A percentile compares a stretch with the other conserved stretches of the same genome.
Evolutionary conservation across 2,113 vertebrate species (phyloP).

Genomic region (Trichomycterus rosablanca): DNA sequence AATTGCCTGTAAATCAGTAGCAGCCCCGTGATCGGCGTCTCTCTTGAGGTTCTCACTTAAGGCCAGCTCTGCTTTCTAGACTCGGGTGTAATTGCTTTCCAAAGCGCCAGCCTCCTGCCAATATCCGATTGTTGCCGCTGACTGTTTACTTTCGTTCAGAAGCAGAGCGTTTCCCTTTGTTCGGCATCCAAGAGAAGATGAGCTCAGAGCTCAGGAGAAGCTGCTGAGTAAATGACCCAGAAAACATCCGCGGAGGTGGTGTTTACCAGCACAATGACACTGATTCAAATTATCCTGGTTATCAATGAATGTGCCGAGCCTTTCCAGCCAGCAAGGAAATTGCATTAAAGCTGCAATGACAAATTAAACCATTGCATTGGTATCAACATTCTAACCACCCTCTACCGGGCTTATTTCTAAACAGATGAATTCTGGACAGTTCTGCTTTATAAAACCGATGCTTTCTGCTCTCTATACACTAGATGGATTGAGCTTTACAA

Average conservation of each 20-base stretch:
- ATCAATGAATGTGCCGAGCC: constrained; percentile 19
- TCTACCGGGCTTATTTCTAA: constrained; percentile 13
- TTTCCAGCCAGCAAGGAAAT: constrained; percentile 21
- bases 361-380: constrained; percentile 6
- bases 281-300: constrained; percentile 18
- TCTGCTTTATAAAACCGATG: constrained; percentile 18
- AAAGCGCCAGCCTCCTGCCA: constrained; percentile 63
- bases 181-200: constrained; percentile 28
- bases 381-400: constrained; percentile 15
- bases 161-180: constrained; percentile 51
- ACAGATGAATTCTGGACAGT: constrained; percentile 17
- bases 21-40: constrained; percentile 60
- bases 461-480: constrained; percentile 54
- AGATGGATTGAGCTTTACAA: constrained; percentile 66
- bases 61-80: constrained; percentile 62
- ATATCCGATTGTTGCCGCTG: constrained; percentile 59
- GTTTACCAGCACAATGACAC: constrained; percentile 12
- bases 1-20: constrained; percentile 51
- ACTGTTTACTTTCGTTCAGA: constrained; percentile 58
- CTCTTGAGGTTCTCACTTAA: constrained; percentile 58
- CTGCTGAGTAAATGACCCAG: constrained; percentile 11
- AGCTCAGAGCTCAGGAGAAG: constrained; percentile 3
- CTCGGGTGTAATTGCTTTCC: constrained; percentile 72
- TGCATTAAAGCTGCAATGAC: constrained; percentile 8
- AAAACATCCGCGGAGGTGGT: constrained; percentile 12